phyloP scores from a whole-genome alignment of 2,797 vertebrate genomes.

The Octomys mimax region DNA sequence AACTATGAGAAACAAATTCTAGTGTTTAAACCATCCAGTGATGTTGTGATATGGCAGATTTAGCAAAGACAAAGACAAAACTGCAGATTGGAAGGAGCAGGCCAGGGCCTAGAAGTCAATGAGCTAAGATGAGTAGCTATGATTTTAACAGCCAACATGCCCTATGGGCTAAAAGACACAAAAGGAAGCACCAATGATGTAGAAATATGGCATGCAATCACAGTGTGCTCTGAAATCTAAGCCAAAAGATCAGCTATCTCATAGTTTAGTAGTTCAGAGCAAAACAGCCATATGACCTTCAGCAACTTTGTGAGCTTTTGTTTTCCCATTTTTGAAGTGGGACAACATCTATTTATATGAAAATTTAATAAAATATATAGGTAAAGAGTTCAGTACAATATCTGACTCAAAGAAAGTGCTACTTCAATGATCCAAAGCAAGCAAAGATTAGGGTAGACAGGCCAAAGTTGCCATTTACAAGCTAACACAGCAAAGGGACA shows the following conservation, averaged over 20 bases:
- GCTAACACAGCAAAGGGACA: background rate
- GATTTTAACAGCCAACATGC: conserved; percentile 13
- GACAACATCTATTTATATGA: background rate
- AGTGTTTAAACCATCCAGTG: background rate
- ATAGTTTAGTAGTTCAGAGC: background rate
- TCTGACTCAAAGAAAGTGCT: background rate
- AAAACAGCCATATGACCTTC: background rate
- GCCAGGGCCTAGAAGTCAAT: background rate
- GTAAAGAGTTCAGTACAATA: background rate
- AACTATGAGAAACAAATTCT: background rate
- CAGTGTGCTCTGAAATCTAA: background rate
- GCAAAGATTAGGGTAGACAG: background rate
- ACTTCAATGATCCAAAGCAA: conserved; percentile 42
- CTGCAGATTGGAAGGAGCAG: background rate
- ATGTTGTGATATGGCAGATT: background rate
- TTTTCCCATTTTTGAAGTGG: no score
- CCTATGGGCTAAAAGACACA: background rate
- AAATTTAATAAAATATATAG: conserved; percentile 6
- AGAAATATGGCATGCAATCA: background rate
- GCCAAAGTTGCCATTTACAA: background rate
- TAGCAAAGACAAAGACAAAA: background rate
- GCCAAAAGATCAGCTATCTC: background rate
- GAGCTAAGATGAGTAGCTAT: background rate
- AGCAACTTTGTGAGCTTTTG: no score
- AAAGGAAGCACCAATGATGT: background rate